Evolutionary conservation across 1,140 invertebrate genomes (phyloP).

Genomic region (Archivesica marissinica): DNA sequence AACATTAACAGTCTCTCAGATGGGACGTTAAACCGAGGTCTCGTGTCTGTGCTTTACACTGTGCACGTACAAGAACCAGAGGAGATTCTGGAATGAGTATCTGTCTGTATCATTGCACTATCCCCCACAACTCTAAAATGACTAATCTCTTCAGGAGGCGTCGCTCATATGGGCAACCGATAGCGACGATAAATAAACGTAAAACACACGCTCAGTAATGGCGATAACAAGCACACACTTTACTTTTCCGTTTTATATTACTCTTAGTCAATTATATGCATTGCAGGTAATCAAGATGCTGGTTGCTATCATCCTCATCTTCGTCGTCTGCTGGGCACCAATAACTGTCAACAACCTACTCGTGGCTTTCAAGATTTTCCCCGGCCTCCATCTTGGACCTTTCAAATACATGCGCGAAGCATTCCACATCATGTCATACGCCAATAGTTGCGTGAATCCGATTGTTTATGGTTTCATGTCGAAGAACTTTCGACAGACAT

Average conservation of each 20-base stretch:
- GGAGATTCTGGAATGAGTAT: too few species aligned
- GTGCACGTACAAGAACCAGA: too few species aligned
- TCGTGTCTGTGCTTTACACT: too few species aligned
- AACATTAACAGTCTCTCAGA: too few species aligned
- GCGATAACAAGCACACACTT: neutral
- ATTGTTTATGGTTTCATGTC: constrained; percentile 93
- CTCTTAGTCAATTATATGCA: constrained; percentile 1
- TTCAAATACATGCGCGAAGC: constrained; percentile 87
- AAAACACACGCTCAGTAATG: too few species aligned
- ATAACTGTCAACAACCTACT: constrained; percentile 80
- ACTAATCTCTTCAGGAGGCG: too few species aligned
- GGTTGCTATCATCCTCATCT: constrained; percentile 84
- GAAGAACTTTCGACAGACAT: constrained; percentile 83
- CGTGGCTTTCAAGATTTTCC: constrained; percentile 86
- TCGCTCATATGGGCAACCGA: too few species aligned
- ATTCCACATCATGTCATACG: constrained; percentile 87
- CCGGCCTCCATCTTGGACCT: constrained; percentile 84
- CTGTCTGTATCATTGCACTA: too few species aligned
- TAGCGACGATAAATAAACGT: too few species aligned
- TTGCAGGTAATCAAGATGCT: constrained; percentile 85
- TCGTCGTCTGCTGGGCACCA: constrained; percentile 85
- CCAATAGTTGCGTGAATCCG: constrained; percentile 90
- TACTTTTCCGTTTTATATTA: neutral
- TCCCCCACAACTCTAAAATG: too few species aligned
- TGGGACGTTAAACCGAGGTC: too few species aligned